Base-by-base conservation (phyloP, 2,888 invertebrate genomes). In the Brenthis hecate region DNA sequence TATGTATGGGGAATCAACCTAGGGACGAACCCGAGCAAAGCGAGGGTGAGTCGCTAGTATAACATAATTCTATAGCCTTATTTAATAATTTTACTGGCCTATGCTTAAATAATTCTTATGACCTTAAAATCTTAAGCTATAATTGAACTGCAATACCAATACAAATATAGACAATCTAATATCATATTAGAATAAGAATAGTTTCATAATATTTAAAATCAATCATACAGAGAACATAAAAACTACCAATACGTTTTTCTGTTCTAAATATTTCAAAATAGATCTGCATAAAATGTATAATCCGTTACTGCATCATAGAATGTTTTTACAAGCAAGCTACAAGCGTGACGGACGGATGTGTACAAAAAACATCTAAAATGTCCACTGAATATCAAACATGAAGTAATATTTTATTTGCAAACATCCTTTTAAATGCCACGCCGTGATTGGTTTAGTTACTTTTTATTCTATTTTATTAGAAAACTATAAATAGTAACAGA, bases 361-460 rank as follows among this genome's bases (percentile, higher is more conserved):
- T 36, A 36, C 61, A 32, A 61, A 51, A 28, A 61, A 61, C 50
- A 50, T 51, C 4, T 1, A 51, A 51, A 51, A 32, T 51, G 51
- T 61, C 13, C 36, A 51, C 51, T 51, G 28, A 6, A 61, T 51
- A 28, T 16, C 51, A 61, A 61, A 51, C 61, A 51, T 13, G 16
- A 61, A 53, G 13, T 14, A 36, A 32, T 16, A 36, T 61, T 61
- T 51, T 61, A 51, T 61, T 51, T 51, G 51, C 32, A 50, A 51
- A 61, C 51, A 51, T 13, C 32, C n/a, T 51, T 61, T 51, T 61
- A 16, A 61, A 51, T n/a, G 51, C 13, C 6, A n/a, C 28, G 57
- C 19, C 57, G 51, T 61, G 51, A 58, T 58, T n/a, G 47, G 48
- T 47, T 58, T 48, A 48, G 58, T 58, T 58, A 23, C 23, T n/a